Base-by-base conservation (phyloP, 2,113 vertebrate species). In the Sceloporus tristichus region DNA sequence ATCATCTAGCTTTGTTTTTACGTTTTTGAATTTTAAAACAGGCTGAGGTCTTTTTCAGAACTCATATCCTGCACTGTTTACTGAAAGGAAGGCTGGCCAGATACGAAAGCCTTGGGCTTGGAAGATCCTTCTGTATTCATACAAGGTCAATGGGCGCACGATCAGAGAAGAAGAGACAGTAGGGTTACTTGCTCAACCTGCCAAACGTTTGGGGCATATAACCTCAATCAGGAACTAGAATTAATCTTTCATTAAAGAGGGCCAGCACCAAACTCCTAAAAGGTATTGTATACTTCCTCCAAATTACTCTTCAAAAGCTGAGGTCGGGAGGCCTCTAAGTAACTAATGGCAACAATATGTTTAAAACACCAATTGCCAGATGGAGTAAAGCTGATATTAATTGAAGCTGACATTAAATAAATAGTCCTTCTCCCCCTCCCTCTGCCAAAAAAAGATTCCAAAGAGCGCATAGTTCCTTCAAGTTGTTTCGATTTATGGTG, bases 11-110 rank as follows among this genome's bases (percentile, higher is more conserved):
- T 16, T 4, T 0, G 16, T 25, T 76, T 68, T 4, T 18, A 71
- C 2, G 11, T 91, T 84, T 88, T 25, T 48, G 78, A 42, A n/a
- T 74, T 81, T 70, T 90, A 85, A 87, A 7, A 81, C 1, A 70
- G 16, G 38, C 79, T 21, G 48, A 53, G 0, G 1, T 11, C 7
- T 29, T 42, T 73, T 38, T 48, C 2, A 84, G 27, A 4, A 7
- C 1, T 81, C 68, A 25, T 48, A 75, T 82, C 27, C 70, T 53
- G 38, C 34, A 14, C 34, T 54, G 8, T 62, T 80, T 87, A 66
- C 80, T 90, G 56, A 66, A 18, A 78, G 53, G 25, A n/a, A 82
- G 71, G 2, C 56, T 65, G 40, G 79, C 65, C 18, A 38, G 8
- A 42, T 14, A 42, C 42, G 3, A 87, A 53, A 14, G 8, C 6